A percentile compares a stretch with the other conserved stretches of the same genome.
These are phyloP conservation scores for Calameuta filiformis DNA, from an alignment of 2,888 invertebrate species.

Conservation along the genomic window DNA sequence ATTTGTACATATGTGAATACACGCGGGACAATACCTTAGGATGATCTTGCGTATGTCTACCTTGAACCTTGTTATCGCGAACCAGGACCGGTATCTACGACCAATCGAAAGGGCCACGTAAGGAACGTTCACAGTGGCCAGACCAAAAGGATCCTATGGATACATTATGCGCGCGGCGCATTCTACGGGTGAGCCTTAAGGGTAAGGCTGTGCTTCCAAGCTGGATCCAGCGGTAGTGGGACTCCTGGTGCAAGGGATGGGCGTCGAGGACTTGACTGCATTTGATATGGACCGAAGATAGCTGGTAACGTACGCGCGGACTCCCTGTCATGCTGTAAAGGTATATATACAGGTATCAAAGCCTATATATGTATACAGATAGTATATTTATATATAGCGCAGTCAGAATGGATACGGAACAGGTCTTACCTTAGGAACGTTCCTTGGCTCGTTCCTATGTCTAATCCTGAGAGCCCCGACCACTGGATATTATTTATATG, in stretches of 20 bases:
- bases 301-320: conserved; percentile 61
- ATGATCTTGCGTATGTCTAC: neutral
- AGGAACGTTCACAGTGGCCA: neutral
- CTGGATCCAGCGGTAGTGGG: conserved; percentile 12
- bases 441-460: conserved; percentile 25
- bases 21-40: neutral
- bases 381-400: neutral
- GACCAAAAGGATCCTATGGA: conserved; percentile 15
- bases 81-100: neutral
- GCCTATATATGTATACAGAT: neutral
- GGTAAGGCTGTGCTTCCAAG: conserved; percentile 1
- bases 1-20: too few species aligned
- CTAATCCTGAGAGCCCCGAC: conserved; percentile 49
- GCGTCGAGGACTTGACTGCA: conserved; percentile 52
- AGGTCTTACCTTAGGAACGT: neutral
- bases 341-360: conserved; percentile 21
- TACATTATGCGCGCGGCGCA: conserved; percentile 30
- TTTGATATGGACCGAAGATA: conserved; percentile 65
- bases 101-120: neutral
- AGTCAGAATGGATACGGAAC: neutral
- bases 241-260: conserved; percentile 23
- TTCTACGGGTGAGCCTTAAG: conserved; percentile 14
- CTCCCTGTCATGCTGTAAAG: conserved; percentile 52
- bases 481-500: conserved; percentile 58
- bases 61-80: neutral